A percentile compares a stretch with the other conserved stretches of the same genome.
phyloP scores from a whole-genome alignment of 2,797 vertebrate genomes.

The Pteronotus mesoamericanus region DNA sequence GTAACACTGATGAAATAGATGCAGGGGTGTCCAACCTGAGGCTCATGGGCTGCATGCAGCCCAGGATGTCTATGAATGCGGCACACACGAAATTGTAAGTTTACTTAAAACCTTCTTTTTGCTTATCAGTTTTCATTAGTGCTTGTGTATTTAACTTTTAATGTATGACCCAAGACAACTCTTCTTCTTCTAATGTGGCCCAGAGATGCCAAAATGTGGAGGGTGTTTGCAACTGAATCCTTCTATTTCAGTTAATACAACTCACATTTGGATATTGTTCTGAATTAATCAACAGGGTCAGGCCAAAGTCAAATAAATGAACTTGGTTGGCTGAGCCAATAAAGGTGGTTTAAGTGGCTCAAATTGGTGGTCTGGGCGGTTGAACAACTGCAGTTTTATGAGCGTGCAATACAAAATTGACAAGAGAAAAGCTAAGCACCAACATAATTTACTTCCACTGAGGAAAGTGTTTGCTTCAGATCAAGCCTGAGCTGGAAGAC shows the following conservation, averaged over 20 bases:
- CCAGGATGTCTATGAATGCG: too few species aligned
- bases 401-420: neutral
- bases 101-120: too few species aligned
- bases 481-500: neutral
- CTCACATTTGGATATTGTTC: neutral
- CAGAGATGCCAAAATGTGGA: too few species aligned
- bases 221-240: neutral
- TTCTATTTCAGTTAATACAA: neutral
- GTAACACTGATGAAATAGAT: neutral
- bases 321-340: neutral
- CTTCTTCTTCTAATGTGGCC: too few species aligned
- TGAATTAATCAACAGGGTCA: neutral
- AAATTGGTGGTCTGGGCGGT: neutral
- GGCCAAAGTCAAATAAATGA: neutral
- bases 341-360: neutral
- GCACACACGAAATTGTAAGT: too few species aligned
- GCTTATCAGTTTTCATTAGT: too few species aligned
- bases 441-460: neutral
- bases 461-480: too few species aligned
- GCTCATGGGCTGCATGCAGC: too few species aligned
- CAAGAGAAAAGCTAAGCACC: neutral
- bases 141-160: too few species aligned
- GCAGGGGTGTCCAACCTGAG: too few species aligned
- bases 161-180: too few species aligned
- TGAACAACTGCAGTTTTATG: neutral